Percentiles rank a stretch among this genome's conserved stretches.
Conservation (phyloP, 2,113 vertebrate species). For the Brachypodius melanocephalos region DNA sequence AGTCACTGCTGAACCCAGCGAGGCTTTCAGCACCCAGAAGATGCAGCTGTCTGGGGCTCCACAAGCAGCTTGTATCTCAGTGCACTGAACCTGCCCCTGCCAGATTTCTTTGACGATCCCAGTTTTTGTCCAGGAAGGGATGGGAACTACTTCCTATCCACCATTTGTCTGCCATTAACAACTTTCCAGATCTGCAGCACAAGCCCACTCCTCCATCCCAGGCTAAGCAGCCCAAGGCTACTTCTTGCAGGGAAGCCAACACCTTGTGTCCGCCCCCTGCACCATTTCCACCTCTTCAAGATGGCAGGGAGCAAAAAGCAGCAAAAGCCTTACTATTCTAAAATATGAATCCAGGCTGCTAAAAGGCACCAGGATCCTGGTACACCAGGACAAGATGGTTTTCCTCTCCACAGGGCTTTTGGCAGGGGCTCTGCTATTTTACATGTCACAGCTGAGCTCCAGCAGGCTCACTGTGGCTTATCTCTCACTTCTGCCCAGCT, state of each 20-base stretch:
- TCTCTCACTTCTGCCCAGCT: not conserved
- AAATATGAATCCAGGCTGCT: not conserved
- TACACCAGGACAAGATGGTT: not conserved
- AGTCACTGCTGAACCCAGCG: not conserved
- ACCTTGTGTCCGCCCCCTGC: rapidly evolving
- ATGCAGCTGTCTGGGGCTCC: not conserved
- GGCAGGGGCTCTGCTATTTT: not conserved
- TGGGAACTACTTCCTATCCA: not conserved
- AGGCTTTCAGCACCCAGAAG: not conserved
- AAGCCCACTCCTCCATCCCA: not conserved
- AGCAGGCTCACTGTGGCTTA: not conserved
- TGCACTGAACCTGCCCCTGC: not conserved
- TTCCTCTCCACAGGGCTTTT: not conserved
- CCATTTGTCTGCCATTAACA: not conserved
- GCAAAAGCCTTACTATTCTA: not conserved
- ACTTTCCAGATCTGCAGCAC: not conserved
- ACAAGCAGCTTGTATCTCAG: not conserved
- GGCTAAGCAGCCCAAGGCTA: not conserved
- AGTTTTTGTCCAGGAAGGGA: not conserved
- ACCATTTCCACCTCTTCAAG: not conserved
- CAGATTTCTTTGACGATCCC: not conserved
- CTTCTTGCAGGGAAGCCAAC: not conserved
- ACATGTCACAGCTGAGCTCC: not conserved
- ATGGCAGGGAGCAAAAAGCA: not conserved
- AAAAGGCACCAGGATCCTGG: not conserved